phyloP scores from a whole-genome alignment of 2,888 invertebrate species.

The Aspidiotus rigidus region DNA sequence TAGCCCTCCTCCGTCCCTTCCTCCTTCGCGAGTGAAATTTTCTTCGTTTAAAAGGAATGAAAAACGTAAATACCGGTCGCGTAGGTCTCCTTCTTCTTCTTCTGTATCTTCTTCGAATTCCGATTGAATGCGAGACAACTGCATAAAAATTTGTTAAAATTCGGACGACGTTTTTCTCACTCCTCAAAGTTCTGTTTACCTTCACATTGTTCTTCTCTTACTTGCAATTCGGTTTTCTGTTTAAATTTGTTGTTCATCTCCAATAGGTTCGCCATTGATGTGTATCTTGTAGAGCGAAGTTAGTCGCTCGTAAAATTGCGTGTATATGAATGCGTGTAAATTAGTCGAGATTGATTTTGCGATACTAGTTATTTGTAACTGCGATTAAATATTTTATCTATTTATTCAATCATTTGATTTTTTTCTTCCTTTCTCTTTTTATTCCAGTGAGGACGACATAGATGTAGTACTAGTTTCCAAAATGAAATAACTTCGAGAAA shows the following conservation, averaged over 20 bases:
- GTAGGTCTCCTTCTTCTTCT: conserved; percentile 11
- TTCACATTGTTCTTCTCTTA: too few species aligned
- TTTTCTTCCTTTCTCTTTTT: too few species aligned
- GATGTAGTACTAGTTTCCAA: too few species aligned
- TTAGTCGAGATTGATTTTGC: background rate
- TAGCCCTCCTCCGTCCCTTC: conserved; percentile 7
- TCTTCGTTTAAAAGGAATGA: conserved; percentile 26
- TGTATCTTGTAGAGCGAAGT: background rate
- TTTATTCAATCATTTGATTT: too few species aligned
- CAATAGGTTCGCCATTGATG: background rate
- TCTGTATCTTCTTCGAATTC: conserved; percentile 1
- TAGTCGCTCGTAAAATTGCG: background rate
- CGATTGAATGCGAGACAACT: conserved; percentile 2
- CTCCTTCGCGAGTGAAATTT: conserved; percentile 19
- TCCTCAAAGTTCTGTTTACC: too few species aligned
- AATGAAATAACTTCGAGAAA: too few species aligned
- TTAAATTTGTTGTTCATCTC: background rate
- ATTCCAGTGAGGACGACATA: too few species aligned
- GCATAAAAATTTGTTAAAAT: background rate
- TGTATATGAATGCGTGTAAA: conserved; percentile 4
- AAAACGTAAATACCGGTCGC: conserved; percentile 24
- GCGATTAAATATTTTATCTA: too few species aligned
- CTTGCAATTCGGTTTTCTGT: too few species aligned
- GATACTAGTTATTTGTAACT: too few species aligned
- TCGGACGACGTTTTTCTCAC: too few species aligned